Evolutionary conservation across 2,888 invertebrate genomes (phyloP).

Genomic region (Apamea monoglypha): DNA sequence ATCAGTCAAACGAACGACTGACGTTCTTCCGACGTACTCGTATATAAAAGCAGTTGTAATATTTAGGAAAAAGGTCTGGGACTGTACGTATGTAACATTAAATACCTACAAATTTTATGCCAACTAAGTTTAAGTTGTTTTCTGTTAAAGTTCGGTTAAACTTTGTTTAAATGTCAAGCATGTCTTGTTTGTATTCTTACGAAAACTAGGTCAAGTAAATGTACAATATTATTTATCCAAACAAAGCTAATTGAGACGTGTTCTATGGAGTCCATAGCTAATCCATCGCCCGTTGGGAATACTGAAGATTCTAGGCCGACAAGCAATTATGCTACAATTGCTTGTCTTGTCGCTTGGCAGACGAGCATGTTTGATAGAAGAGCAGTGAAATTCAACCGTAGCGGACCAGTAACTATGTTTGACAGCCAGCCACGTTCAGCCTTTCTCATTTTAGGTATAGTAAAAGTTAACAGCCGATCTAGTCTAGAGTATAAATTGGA

Average conservation of each 20-base stretch:
- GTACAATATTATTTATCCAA: slow-evolving; percentile 23
- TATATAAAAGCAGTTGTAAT: too few species aligned
- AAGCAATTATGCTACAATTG: slow-evolving; percentile 16
- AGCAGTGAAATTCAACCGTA: background rate
- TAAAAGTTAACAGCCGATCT: too few species aligned
- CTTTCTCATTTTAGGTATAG: too few species aligned
- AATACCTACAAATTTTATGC: background rate
- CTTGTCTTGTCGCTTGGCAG: background rate
- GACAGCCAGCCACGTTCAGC: too few species aligned
- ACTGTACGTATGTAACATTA: background rate
- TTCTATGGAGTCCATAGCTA: background rate
- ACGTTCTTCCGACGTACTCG: too few species aligned
- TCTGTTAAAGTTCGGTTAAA: slow-evolving; percentile 19
- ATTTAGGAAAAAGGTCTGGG: too few species aligned
- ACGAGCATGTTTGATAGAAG: background rate
- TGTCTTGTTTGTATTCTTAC: slow-evolving; percentile 14
- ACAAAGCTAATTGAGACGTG: slow-evolving; percentile 28
- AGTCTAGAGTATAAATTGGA: too few species aligned
- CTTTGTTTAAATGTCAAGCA: slow-evolving; percentile 22
- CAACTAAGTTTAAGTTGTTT: slow-evolving; percentile 12
- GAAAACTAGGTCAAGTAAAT: slow-evolving; percentile 31
- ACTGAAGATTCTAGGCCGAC: background rate
- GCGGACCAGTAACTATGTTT: too few species aligned
- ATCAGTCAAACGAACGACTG: too few species aligned
- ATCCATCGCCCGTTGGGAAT: slow-evolving; percentile 15